These are phyloP conservation scores for Neolamprologus fasciatus DNA, from an alignment of 2,113 vertebrate species.

Conservation along the genomic window DNA sequence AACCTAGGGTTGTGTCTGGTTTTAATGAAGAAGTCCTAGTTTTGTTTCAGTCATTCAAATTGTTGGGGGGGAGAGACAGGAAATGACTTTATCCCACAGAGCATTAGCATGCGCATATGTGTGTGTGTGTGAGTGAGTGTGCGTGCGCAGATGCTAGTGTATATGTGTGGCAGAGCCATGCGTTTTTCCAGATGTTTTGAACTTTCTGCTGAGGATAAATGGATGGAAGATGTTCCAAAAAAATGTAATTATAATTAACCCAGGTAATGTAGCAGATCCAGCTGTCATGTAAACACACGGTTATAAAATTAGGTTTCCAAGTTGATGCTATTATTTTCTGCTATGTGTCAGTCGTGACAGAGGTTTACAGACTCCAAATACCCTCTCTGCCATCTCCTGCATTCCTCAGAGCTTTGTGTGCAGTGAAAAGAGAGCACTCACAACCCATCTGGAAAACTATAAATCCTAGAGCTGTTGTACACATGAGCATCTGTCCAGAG, in stretches of 20 bases:
- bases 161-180: background rate
- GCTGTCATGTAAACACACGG: background rate
- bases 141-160: background rate
- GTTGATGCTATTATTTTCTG: background rate
- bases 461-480: constrained; percentile 5
- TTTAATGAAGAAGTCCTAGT: constrained; percentile 64
- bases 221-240: background rate
- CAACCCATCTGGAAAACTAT: constrained; percentile 2
- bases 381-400: background rate
- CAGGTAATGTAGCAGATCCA: background rate
- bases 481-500: background rate
- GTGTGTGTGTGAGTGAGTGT: background rate
- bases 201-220: background rate
- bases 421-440: background rate
- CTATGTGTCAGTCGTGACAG: background rate
- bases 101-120: constrained; percentile 34
- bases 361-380: constrained; percentile 23
- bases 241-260: background rate
- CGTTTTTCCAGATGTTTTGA: constrained; percentile 59
- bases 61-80: constrained; percentile 38
- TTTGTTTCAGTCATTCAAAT: constrained; percentile 51
- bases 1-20: constrained; percentile 47
- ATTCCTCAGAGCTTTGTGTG: constrained; percentile 20
- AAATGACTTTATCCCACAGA: constrained; percentile 70
- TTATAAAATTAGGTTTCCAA: background rate